Base-by-base conservation (phyloP, 2,888 invertebrate genomes). In the Phanerotoma sp. region DNA sequence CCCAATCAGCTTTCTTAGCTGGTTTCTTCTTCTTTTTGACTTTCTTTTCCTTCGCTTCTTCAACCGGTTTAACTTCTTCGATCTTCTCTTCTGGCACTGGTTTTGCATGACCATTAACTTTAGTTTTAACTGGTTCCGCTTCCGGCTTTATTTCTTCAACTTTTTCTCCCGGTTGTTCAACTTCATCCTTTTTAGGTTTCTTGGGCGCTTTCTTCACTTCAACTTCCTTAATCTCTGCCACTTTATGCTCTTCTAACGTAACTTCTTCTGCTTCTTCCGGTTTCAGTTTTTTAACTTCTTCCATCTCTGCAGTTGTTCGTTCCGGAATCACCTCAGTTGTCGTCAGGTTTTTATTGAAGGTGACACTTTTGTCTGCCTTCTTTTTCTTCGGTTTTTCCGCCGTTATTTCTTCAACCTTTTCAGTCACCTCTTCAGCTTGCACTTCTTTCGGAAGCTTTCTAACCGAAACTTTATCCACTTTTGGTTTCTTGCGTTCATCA, bases 71-170 rank as follows among this genome's bases (percentile, higher is more conserved):
- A 16, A 54, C 48, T 33, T 58, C 56, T 18, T 53, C 25, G 3
- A 18, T 18, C 49, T 51, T 64, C 57, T 66, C 54, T 35, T 22
- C 42, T 10, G 51, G 35, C 28, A 49, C 40, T 5, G 46, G 33
- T 47, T 56, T 54, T 16, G 54, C 52, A 40, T 61, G 64, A 40
- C 62, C 60, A 15, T 62, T 60, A n/a, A 61, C 38, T 57, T 61
- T 64, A 5, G 25, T n/a, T n/a, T n/a, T n/a, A n/a, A n/a, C n/a
- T n/a, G 64, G 63, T 45, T 64, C 62, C n/a, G n/a, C n/a, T 52
- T 68, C 65, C 28, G 66, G 65, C 52, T 71, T 63, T 46, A 60
- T 57, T 55, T 72, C 66, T 57, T 72, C 64, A 64, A 45, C 58
- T 59, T 59, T 65, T 62, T 56, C 33, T 35, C 6, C 33, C n/a